A percentile compares a stretch with the other conserved stretches of the same genome.
Conservation (phyloP, 2,888 invertebrate species). For the Melanostoma mellinum region DNA sequence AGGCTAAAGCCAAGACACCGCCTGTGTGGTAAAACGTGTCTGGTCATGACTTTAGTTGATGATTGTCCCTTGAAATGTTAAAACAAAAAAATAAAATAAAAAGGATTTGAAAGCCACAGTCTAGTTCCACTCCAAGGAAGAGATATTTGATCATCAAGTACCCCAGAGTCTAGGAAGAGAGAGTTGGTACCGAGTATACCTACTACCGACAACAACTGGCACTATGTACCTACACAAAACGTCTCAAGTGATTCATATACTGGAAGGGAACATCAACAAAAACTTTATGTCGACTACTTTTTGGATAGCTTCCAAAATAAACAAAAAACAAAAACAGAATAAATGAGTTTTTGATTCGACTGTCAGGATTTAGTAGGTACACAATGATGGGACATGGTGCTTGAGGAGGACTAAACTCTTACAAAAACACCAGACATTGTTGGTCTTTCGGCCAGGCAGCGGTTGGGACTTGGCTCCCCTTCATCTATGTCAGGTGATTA, state of each 20-base stretch:
- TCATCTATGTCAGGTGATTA: conserved; percentile 44
- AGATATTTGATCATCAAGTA: conserved; percentile 46
- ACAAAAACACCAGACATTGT: too few species aligned
- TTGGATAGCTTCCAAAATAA: conserved; percentile 54
- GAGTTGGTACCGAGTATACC: background rate
- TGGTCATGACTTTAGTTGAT: conserved; percentile 14
- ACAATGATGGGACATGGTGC: background rate
- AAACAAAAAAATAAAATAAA: background rate
- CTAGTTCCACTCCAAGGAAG: conserved; percentile 17
- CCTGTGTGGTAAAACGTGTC: conserved; percentile 39
- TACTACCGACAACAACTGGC: background rate
- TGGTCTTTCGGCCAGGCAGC: too few species aligned
- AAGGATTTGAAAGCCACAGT: conserved; percentile 21
- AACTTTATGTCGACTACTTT: conserved; percentile 41
- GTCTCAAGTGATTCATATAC: conserved; percentile 70
- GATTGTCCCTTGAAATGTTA: conserved; percentile 7
- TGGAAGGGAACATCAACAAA: conserved; percentile 59
- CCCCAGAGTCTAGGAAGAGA: background rate
- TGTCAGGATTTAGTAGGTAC: background rate
- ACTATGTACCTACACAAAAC: conserved; percentile 2
- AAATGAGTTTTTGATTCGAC: conserved; percentile 66
- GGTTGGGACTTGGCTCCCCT: background rate
- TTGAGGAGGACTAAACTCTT: conserved; percentile 10
- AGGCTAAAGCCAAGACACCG: background rate
- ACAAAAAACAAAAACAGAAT: conserved; percentile 45